These are phyloP conservation scores for Hylaeus volcanicus DNA, from an alignment of 1,140 invertebrate species.

Conservation along the genomic window DNA sequence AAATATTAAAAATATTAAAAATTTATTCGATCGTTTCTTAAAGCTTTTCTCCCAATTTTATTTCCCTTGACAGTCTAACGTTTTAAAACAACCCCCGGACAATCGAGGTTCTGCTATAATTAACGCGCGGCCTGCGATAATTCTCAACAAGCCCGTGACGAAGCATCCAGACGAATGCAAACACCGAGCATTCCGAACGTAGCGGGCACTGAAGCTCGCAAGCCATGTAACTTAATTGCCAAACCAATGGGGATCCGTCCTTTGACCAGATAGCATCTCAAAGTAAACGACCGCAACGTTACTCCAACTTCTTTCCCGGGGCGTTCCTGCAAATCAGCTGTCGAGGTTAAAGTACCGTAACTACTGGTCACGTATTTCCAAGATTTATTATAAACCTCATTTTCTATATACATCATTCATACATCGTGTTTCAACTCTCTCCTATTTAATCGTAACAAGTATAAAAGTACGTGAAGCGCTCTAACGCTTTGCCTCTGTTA, in stretches of 20 bases:
- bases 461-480: constrained; percentile 48
- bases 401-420: constrained; percentile 68
- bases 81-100: too few relatives aligned
- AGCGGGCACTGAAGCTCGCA: constrained; percentile 1
- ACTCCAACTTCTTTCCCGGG: too few relatives aligned
- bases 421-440: constrained; percentile 31
- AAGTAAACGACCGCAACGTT: constrained; percentile 7
- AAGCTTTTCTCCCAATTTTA: too few relatives aligned
- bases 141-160: neutral
- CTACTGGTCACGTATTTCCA: constrained; percentile 13
- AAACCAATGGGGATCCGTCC: neutral
- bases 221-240: constrained; percentile 28
- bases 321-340: neutral
- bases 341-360: constrained; percentile 15
- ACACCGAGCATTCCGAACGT: neutral
- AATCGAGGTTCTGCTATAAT: neutral
- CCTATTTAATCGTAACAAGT: constrained; percentile 40
- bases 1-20: too few relatives aligned
- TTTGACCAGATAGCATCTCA: constrained; percentile 18
- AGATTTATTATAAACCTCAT: constrained; percentile 72
- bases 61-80: too few relatives aligned
- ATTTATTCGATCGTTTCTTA: too few relatives aligned
- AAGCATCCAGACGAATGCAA: neutral
- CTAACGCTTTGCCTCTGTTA: constrained; percentile 15
- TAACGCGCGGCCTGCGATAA: neutral